A percentile compares a stretch with the other conserved stretches of the same genome.
phyloP scores from a whole-genome alignment of 2,113 vertebrate genomes.

The Scolopax mira region DNA sequence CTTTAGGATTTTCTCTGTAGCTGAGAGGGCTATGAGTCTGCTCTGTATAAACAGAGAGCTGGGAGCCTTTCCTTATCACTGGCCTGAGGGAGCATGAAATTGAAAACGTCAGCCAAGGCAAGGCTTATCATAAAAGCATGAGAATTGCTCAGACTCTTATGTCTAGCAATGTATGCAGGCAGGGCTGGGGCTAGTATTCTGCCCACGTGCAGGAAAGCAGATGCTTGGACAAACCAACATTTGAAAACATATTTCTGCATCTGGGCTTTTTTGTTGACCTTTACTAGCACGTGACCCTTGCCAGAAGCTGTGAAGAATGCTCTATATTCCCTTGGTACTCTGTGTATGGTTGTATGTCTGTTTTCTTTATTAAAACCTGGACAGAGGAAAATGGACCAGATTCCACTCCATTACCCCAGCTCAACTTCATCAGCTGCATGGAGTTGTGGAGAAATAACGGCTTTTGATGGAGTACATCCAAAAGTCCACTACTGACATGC shows the following conservation, averaged over 20 bases:
- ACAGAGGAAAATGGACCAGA: neutral
- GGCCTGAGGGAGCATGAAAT: conserved; percentile 4
- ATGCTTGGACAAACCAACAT: neutral
- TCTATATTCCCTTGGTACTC: neutral
- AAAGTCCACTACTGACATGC: neutral
- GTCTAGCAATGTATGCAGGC: neutral
- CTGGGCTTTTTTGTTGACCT: neutral
- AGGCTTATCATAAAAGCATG: neutral
- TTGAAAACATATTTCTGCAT: neutral
- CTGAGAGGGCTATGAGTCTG: neutral
- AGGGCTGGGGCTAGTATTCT: neutral
- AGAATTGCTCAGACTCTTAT: neutral
- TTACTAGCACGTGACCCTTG: neutral
- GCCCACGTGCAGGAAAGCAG: neutral
- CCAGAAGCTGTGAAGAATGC: neutral
- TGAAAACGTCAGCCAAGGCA: neutral
- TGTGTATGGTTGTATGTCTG: neutral
- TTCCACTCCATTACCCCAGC: neutral
- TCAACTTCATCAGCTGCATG: neutral
- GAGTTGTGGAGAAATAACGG: neutral
- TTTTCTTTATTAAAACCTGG: conserved; percentile 44
- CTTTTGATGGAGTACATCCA: neutral
- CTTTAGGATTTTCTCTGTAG: neutral
- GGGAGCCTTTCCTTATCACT: neutral
- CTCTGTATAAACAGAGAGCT: neutral